phyloP scores from a whole-genome alignment of 1,140 invertebrate species.

The Stenopsyche tienmushanensis region DNA sequence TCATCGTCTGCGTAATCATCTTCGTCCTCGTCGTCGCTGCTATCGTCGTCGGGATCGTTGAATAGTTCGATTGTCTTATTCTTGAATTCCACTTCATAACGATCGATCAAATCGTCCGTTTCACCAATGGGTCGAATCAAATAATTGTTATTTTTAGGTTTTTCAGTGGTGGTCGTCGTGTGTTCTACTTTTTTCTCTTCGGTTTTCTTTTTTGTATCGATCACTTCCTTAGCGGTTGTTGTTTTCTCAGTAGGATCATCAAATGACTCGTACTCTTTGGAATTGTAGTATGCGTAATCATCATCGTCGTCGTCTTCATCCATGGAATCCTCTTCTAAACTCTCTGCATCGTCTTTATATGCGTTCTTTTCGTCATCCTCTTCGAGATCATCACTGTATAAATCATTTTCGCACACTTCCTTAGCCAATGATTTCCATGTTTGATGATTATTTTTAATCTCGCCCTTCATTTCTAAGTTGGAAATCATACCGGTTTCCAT shows the following conservation, averaged over 20 bases:
- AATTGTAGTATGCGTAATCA: too few relatives aligned
- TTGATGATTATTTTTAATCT: conserved; percentile 46
- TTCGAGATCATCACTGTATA: conserved; percentile 35
- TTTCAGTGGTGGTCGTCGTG: not conserved
- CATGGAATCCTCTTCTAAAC: not conserved
- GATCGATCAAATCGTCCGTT: too few relatives aligned
- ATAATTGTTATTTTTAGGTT: too few relatives aligned
- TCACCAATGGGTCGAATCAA: too few relatives aligned
- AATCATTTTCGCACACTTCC: conserved; percentile 47
- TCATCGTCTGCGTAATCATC: conserved; percentile 43
- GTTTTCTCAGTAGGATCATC: not conserved
- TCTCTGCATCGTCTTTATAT: not conserved
- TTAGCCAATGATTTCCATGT: conserved; percentile 52
- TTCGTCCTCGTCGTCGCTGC: conserved; percentile 40
- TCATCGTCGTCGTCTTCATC: not conserved
- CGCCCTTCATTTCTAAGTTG: conserved; percentile 51
- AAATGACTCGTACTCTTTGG: too few relatives aligned
- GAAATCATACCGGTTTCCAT: conserved; percentile 50
- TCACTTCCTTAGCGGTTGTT: conserved; percentile 1
- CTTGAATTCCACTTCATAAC: too few relatives aligned
- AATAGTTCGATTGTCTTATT: too few relatives aligned
- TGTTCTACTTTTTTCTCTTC: conserved; percentile 40
- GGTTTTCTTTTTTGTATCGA: conserved; percentile 44
- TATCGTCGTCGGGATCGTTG: conserved; percentile 40
- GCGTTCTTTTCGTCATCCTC: conserved; percentile 36